phyloP scores from a whole-genome alignment of 2,113 vertebrate genomes.

The Bagarius yarrelli region DNA sequence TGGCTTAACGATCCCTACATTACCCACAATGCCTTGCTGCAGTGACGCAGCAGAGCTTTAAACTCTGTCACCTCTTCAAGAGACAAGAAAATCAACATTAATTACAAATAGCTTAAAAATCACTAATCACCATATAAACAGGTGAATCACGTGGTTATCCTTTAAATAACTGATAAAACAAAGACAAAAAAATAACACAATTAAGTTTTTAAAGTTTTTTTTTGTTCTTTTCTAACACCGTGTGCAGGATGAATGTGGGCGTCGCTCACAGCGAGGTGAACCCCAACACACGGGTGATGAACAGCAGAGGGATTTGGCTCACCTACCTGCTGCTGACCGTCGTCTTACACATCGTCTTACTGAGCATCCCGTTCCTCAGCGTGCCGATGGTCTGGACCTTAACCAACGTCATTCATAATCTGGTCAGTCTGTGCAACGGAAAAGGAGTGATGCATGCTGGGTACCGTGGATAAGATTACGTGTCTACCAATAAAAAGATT shows the following conservation, averaged over 20 bases:
- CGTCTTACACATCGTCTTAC: slow-evolving; percentile 81
- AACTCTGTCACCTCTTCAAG: neutral
- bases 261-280: slow-evolving; percentile 96
- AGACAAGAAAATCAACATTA: neutral
- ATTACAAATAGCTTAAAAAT: neutral
- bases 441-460: neutral
- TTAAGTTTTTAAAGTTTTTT: neutral
- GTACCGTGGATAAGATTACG: neutral
- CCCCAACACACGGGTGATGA: slow-evolving; percentile 94
- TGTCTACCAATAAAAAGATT: no score
- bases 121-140: neutral
- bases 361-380: slow-evolving; percentile 93
- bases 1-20: no score
- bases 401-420: slow-evolving; percentile 92
- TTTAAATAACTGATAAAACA: neutral
- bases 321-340: slow-evolving; percentile 85
- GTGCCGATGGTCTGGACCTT: slow-evolving; percentile 91
- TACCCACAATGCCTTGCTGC: neutral
- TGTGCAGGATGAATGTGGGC: slow-evolving; percentile 86
- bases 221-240: neutral
- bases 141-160: neutral
- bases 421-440: slow-evolving; percentile 73
- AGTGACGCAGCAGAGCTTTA: slow-evolving; percentile 3
- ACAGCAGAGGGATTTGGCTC: slow-evolving; percentile 91
- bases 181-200: neutral